Base-by-base conservation (phyloP, 2,113 vertebrate genomes). In the Steatornis caripensis region DNA sequence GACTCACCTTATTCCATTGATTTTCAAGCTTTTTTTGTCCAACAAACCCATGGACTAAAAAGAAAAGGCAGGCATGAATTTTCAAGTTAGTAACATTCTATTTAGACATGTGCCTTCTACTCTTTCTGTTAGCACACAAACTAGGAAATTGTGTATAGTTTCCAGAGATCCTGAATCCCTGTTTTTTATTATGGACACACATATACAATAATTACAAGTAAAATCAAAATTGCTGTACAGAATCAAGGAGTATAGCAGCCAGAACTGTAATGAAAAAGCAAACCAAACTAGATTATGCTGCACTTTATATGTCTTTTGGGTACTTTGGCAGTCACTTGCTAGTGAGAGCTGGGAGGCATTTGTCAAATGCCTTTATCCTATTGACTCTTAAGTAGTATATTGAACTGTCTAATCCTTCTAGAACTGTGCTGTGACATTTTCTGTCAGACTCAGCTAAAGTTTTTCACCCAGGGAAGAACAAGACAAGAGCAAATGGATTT, bases 11-110 rank as follows among this genome's bases (percentile, higher is more conserved):
- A 99, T 99, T 36, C 99, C 99, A 21, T 37, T 98, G 92, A 99
- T 99, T 98, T 99, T 99, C 97, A 99, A 98, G 98, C 99, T 99
- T 98, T 99, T 99, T 98, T 99, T 99, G 97, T 99, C 99, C 96
- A 99, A 97, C 91, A 99, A 97, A 49, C 99, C 99, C 99, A 99
- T 99, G 4, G 99, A 99, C 99, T 99, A 46, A 14, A 72, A 82
- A 23, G 85, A 69, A 37, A 62, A 45, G n/a, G 43, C 5, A 45
- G n/a, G 43, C 5, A 66, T 8, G 18, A 85, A 43, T 72, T 82
- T 78, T 65, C 19, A 78, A 34, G 60, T 97, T 54, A 91, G 34
- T 27, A 55, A 68, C 10, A 32, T 34, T 58, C 36, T 5, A 74
- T 20, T 39, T 82, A 81, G 5, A 81, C 5, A 34, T 0, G 0